A percentile compares a stretch with the other conserved stretches of the same genome.
Conservation (phyloP, 1,140 invertebrate species). For the Drosophila novamexicana region DNA sequence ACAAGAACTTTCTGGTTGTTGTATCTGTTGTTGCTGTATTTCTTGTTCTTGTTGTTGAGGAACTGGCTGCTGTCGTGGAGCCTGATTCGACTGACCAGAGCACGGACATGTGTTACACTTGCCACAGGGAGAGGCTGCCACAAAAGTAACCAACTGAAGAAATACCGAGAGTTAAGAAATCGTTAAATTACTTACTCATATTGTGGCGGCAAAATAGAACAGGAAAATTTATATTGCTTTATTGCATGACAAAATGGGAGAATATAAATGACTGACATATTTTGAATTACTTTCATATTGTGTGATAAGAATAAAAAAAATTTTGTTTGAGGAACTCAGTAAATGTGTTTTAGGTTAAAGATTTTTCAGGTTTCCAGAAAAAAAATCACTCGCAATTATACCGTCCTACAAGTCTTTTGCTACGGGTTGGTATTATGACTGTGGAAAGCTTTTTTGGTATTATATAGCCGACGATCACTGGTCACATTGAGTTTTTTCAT, state of each 20-base stretch:
- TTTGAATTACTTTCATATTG: slow-evolving; percentile 1
- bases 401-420: neutral
- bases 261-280: neutral
- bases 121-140: slow-evolving; percentile 50
- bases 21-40: slow-evolving; percentile 1
- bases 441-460: slow-evolving; percentile 11
- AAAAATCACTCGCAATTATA: neutral
- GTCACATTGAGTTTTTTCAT: slow-evolving; percentile 27
- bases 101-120: slow-evolving; percentile 59
- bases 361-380: neutral
- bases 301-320: neutral
- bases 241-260: slow-evolving; percentile 2
- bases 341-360: neutral
- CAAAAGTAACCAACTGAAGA: neutral
- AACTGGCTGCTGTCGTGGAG: neutral
- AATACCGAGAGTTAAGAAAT: neutral
- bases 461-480: neutral
- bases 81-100: neutral
- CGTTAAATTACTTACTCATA: slow-evolving; percentile 28
- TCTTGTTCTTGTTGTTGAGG: neutral
- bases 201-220: slow-evolving; percentile 6
- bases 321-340: neutral
- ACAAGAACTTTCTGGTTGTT: neutral
- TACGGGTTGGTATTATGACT: neutral
- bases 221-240: neutral